These are phyloP conservation scores for Apodemus agrarius DNA, from an alignment of 2,797 vertebrate genomes.

Conservation along the genomic window DNA sequence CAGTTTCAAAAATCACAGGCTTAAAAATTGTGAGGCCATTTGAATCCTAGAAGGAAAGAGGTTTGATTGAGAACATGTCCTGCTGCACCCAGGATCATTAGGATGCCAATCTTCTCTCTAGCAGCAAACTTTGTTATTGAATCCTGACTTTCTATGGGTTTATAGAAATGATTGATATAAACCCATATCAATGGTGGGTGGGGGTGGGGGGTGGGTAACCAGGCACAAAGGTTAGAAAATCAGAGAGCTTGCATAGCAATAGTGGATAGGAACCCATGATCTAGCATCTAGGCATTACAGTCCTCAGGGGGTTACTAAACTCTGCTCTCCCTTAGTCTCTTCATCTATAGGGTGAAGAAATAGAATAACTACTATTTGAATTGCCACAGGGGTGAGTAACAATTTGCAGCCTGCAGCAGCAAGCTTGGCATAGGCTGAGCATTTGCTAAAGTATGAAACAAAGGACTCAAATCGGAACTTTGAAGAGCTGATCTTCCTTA, in stretches of 20 bases:
- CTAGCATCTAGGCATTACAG: not conserved
- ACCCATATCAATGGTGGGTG: too few relatives aligned
- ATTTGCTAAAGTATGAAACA: not conserved
- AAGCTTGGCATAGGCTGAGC: not conserved
- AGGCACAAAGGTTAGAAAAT: not conserved
- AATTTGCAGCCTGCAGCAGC: not conserved
- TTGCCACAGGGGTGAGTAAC: not conserved
- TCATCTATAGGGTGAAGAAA: not conserved
- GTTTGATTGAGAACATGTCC: constrained; percentile 40
- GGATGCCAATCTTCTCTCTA: not conserved
- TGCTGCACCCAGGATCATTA: not conserved
- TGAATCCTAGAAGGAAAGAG: constrained; percentile 22
- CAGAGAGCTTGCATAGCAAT: not conserved
- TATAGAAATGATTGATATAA: constrained; percentile 34
- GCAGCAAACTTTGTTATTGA: constrained; percentile 54
- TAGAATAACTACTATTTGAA: not conserved
- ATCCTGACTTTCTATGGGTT: constrained; percentile 5
- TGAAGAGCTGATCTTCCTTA: not conserved
- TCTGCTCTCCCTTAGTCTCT: not conserved
- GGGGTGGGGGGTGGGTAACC: not conserved
- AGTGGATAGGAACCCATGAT: not conserved
- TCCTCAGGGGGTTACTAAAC: not conserved
- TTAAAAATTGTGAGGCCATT: constrained; percentile 53
- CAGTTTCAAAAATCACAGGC: constrained; percentile 51
- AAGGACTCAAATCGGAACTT: not conserved